phyloP scores from a whole-genome alignment of 2,797 vertebrate genomes.

The Acrocephalus scirpaceus region DNA sequence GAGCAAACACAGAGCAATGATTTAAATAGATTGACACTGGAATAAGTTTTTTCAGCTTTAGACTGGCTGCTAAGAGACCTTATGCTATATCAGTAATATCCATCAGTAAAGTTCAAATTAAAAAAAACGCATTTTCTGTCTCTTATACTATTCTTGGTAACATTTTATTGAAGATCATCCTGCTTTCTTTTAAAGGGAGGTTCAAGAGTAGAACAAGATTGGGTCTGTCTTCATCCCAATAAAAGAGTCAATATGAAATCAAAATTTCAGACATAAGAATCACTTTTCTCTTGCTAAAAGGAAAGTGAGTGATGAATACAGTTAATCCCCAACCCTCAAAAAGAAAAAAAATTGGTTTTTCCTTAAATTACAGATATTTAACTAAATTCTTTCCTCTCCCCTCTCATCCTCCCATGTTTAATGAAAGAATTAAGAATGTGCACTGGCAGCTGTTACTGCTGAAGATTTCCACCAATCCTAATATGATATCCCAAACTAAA shows the following conservation, averaged over 20 bases:
- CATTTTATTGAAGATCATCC: neutral
- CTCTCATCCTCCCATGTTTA: neutral
- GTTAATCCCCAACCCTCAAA: neutral
- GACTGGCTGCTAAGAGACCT: neutral
- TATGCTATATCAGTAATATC: neutral
- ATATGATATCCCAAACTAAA: neutral
- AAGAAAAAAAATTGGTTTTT: neutral
- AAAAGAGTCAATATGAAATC: neutral
- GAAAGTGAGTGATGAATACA: neutral
- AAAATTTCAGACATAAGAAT: neutral
- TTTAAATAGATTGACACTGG: constrained; percentile 13
- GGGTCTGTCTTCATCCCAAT: neutral
- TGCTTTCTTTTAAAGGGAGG: neutral
- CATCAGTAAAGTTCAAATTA: neutral
- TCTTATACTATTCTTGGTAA: neutral
- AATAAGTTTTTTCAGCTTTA: neutral
- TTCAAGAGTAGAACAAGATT: neutral
- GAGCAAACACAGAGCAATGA: constrained; percentile 13
- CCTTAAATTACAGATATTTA: neutral
- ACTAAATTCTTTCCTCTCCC: neutral
- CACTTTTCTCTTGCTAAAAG: neutral
- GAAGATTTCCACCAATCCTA: neutral
- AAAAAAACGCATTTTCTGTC: neutral
- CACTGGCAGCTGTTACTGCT: neutral
- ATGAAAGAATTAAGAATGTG: neutral